Percentiles rank a stretch among this genome's conserved stretches.
Evolutionary conservation across 2,888 invertebrate genomes (phyloP).

Genomic region (Drosophila flavopinicola): DNA sequence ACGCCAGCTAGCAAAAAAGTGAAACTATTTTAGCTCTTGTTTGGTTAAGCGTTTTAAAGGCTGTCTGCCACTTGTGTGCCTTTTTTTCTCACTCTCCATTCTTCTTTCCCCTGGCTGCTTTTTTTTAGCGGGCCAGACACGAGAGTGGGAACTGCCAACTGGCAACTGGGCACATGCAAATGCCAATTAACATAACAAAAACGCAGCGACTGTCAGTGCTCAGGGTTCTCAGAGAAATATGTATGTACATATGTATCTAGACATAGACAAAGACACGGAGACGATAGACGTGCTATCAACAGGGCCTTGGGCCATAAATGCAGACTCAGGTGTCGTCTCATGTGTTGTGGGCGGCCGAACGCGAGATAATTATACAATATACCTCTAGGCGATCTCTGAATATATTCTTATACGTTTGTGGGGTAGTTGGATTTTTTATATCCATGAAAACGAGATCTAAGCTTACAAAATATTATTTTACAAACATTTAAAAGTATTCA

Average conservation of each 20-base stretch:
- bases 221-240: slow-evolving; percentile 11
- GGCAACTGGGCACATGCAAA: slow-evolving; percentile 52
- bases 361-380: slow-evolving; percentile 51
- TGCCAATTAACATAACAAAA: slow-evolving; percentile 79
- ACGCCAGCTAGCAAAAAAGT: slow-evolving; percentile 50
- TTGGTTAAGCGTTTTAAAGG: slow-evolving; percentile 78
- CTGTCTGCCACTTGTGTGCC: slow-evolving; percentile 52
- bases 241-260: background rate
- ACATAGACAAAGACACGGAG: slow-evolving; percentile 21
- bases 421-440: background rate
- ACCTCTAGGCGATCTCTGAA: slow-evolving; percentile 17
- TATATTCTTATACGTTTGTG: background rate
- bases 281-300: slow-evolving; percentile 40
- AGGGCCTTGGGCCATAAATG: slow-evolving; percentile 58
- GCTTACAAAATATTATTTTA: too few relatives aligned
- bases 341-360: slow-evolving; percentile 56
- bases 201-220: slow-evolving; percentile 36
- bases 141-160: slow-evolving; percentile 23
- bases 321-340: slow-evolving; percentile 76
- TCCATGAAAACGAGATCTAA: too few relatives aligned
- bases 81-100: slow-evolving; percentile 9
- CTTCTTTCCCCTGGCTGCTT: background rate
- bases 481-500: too few relatives aligned
- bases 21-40: slow-evolving; percentile 72
- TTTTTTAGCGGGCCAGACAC: slow-evolving; percentile 2